phyloP scores from a whole-genome alignment of 1,140 invertebrate species.

The Heliconius himera region DNA sequence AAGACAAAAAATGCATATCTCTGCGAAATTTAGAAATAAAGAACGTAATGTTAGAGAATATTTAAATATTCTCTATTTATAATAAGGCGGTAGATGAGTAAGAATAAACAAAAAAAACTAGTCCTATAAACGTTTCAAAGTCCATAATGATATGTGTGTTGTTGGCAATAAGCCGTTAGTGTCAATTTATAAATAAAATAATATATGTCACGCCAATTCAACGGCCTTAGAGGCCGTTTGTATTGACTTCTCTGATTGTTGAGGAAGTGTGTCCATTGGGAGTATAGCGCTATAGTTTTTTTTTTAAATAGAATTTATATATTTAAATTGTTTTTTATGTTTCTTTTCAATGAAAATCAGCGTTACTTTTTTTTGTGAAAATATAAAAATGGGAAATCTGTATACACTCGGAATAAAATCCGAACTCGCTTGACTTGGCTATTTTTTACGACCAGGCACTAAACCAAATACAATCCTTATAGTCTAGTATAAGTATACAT shows the following conservation, averaged over 20 bases:
- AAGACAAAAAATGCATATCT: background rate
- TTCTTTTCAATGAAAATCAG: no score
- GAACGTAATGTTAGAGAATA: no score
- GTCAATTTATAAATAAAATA: conserved; percentile 31
- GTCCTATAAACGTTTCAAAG: conserved; percentile 3
- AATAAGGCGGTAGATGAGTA: background rate
- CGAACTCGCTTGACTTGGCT: no score
- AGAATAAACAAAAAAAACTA: background rate
- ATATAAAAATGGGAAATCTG: no score
- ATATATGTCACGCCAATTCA: conserved; percentile 24
- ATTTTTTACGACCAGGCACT: no score
- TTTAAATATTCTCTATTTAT: background rate
- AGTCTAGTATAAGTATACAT: no score
- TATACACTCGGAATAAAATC: no score
- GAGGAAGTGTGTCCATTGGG: background rate
- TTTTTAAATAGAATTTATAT: background rate
- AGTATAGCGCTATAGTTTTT: background rate
- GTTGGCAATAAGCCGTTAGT: conserved; percentile 27
- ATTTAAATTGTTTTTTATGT: background rate
- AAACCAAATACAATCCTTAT: no score
- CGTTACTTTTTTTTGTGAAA: no score
- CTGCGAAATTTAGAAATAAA: background rate
- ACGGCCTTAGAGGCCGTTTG: conserved; percentile 26
- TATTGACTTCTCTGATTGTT: conserved; percentile 30
- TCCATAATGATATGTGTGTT: conserved; percentile 12